Evolutionary conservation across 2,797 vertebrate genomes (phyloP), one percentile per base, ranked within the genome.

Genomic region (Luscinia luscinia): DNA sequence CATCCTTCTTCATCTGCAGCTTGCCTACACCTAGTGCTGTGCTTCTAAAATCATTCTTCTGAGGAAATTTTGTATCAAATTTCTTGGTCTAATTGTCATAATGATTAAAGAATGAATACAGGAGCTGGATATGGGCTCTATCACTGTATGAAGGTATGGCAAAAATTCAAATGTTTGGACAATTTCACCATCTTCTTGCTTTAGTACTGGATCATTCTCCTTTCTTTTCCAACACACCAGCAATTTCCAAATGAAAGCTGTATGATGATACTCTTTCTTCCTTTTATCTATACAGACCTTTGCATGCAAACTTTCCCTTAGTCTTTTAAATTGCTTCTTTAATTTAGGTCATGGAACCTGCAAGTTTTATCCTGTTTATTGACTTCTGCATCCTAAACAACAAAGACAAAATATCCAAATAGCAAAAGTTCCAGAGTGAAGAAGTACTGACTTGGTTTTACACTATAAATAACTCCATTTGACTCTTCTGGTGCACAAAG

Each of bases 1-100:
- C 13, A n/a, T 40, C 41, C 51, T 63, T 91, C 32, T 36, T 20
- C 64, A 64, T 61, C 62, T 79, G 89, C 82, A 95, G 85, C 38
- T 67, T n/a, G 67, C 41, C 63, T 86, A 79, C 63, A 84, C 63
- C 63, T 57, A 64, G 38, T 12, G 16, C 22, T 57, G 45, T 45
- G 52, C 69, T 93, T 63, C 69, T 63, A 55, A 61, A 95, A 12
- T 27, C 26, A n/a, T 66, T 78, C 54, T 58, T 68, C 45, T 19
- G 55, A 87, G 66, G n/a, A 86, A 78, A 36, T 66, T 86, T 92
- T 36, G 12, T n/a, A 87, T 69, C 48, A 87, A 17, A 49, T 84
- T 89, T 91, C 84, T 95, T 85, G 51, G 43, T 86, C 62, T 85
- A 81, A 76, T 45, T 90, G 24, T 75, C 58, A 73, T 59, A 85